Percentiles rank a stretch among this genome's conserved stretches.
Conservation (phyloP, 2,113 vertebrate genomes). For the Odocoileus hemionus region DNA sequence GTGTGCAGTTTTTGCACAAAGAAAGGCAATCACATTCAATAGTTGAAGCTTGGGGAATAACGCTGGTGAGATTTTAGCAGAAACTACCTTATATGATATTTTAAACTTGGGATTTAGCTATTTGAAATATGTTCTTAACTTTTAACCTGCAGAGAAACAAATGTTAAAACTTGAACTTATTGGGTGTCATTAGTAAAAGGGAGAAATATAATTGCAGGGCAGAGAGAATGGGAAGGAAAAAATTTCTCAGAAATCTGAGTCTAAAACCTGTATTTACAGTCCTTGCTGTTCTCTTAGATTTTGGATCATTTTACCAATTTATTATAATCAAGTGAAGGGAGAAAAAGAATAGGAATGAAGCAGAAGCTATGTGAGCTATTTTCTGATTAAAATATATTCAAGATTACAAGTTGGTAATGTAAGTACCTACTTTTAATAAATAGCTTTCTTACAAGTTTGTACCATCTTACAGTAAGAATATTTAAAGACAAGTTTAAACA, state of each 20-base stretch:
- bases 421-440: background rate
- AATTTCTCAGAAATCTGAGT: background rate
- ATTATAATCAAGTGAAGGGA: background rate
- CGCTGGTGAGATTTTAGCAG: background rate
- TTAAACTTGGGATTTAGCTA: background rate
- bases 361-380: background rate
- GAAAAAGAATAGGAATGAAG: background rate
- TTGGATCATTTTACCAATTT: background rate
- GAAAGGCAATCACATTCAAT: background rate
- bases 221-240: conserved; percentile 7
- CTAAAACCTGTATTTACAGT: background rate
- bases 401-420: background rate
- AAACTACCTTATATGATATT: background rate
- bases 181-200: background rate
- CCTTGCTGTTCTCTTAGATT: background rate
- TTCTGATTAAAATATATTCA: conserved; percentile 8
- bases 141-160: background rate
- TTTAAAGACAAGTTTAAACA: background rate
- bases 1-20: background rate
- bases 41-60: background rate
- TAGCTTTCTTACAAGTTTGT: background rate
- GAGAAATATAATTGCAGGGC: background rate
- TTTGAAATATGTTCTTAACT: conserved; percentile 1
- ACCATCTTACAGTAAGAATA: background rate
- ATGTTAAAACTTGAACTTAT: background rate